phyloP scores from a whole-genome alignment of 2,797 vertebrate species.

The Hapalemur alaotrensis region DNA sequence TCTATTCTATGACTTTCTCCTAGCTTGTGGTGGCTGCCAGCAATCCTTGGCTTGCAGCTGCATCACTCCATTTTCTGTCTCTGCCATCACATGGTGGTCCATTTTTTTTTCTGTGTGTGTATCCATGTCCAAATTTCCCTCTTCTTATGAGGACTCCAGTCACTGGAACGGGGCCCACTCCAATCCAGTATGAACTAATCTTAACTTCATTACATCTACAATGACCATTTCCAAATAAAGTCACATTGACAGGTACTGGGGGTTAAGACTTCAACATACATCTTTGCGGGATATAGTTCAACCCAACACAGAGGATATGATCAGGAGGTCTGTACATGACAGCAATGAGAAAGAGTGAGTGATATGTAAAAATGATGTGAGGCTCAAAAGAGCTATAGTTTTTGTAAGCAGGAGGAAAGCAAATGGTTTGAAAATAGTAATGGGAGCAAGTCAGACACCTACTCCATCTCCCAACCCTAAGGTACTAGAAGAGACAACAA shows the following conservation, averaged over 20 bases:
- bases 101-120: neutral
- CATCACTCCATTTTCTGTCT: neutral
- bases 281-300: neutral
- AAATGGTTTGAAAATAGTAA: neutral
- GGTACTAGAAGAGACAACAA: neutral
- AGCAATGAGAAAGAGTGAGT: slow-evolving; percentile 10
- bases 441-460: neutral
- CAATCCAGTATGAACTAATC: neutral
- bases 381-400: neutral
- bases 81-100: neutral
- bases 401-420: neutral
- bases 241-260: neutral
- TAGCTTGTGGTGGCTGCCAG: neutral
- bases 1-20: neutral
- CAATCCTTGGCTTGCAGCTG: neutral
- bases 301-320: neutral
- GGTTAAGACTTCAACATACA: neutral
- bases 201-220: neutral
- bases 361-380: neutral
- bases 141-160: neutral
- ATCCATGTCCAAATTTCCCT: neutral
- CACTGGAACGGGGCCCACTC: neutral
- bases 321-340: neutral
- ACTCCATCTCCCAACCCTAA: neutral
- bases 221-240: slow-evolving; percentile 10